Evolutionary conservation across 2,113 vertebrate species (phyloP).

Genomic region (Eurypyga helias): DNA sequence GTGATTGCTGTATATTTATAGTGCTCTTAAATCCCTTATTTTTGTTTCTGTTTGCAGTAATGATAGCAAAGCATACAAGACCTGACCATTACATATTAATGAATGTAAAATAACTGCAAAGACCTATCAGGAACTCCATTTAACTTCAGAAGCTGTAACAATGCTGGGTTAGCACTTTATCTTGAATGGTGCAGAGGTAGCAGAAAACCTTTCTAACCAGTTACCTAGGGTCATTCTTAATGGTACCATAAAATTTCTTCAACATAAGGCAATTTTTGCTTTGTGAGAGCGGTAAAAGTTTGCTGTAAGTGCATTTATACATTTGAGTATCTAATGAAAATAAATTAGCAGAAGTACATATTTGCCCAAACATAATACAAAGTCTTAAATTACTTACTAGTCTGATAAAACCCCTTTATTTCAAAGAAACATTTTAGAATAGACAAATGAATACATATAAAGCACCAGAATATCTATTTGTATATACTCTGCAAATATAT

Average conservation of each 20-base stretch:
- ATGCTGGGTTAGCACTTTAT: neutral
- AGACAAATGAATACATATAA: neutral
- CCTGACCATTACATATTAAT: neutral
- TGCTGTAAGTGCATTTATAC: constrained; percentile 14
- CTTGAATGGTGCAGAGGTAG: neutral
- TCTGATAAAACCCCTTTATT: neutral
- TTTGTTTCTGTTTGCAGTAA: neutral
- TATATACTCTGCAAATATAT: neutral
- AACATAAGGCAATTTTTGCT: neutral
- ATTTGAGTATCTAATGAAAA: neutral
- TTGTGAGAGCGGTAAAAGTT: neutral
- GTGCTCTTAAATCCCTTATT: neutral
- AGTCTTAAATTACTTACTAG: neutral
- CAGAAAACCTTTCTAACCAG: constrained; percentile 11
- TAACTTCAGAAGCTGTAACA: neutral
- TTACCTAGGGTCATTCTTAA: constrained; percentile 24
- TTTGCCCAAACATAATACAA: neutral
- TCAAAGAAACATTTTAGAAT: neutral
- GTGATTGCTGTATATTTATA: neutral
- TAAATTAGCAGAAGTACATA: neutral
- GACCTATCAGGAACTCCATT: neutral
- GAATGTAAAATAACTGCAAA: neutral
- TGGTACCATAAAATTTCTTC: constrained; percentile 15
- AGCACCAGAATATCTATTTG: neutral
- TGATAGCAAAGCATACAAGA: neutral